Evolutionary conservation across 2,888 invertebrate species (phyloP), one percentile per base, ranked within the genome.

Genomic region (Dinocampus coccinellae): DNA sequence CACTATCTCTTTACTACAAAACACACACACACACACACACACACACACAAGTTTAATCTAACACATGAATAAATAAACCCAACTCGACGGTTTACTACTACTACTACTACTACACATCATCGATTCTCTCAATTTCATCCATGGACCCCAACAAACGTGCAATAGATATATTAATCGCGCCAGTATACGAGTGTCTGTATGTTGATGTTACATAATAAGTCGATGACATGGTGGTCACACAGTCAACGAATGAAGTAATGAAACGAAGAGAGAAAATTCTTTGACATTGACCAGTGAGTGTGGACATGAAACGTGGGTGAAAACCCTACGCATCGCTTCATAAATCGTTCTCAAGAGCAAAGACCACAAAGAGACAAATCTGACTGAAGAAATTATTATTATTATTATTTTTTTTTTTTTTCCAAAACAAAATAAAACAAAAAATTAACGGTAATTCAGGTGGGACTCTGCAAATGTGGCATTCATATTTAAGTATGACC

Each of bases 161-260:
- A 80, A 82, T 79, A 75, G 75, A 77, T 80, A 79, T 79, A 82
- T 81, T 83, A 83, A 81, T 80, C 79, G 77, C 77, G 74, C 20
- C 13, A 26, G 60, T 34, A 26, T 57, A 13, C n/a, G 39, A n/a
- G 13, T n/a, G 1, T 39, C n/a, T 39, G 39, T 39, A n/a, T 52
- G 36, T 72, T 74, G 76, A 72, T 72, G 73, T 82, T 79, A 79
- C 79, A 78, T 81, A 82, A 82, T 79, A 78, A 80, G 78, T 76
- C 67, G 77, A 69, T 34, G 77, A 77, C 75, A 79, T 71, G 77
- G 79, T 42, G 24, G 36, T 42, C 26, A 26, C 24, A 29, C 13
- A 34, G 36, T 36, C n/a, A 61, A 42, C 39, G 42, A 26, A 22
- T 26, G 42, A 39, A 42, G 26, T 26, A 22, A 76, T 75, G 76